Base-by-base conservation (phyloP, 2,888 invertebrate species). In the Prosapia bicincta region DNA sequence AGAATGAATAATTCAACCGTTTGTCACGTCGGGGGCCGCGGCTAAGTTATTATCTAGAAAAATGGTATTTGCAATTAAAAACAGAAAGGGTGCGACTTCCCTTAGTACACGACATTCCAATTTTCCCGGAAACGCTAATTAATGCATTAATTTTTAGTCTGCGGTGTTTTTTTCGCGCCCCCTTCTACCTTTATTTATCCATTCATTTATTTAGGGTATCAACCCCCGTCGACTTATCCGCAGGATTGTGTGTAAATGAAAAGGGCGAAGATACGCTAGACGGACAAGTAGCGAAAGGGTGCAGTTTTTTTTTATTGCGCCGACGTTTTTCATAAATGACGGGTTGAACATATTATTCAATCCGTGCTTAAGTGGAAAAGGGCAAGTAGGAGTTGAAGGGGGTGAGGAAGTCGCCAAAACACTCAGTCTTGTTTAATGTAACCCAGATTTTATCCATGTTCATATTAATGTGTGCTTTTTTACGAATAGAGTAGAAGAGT, bases 111-210 rank as follows among this genome's bases (percentile, higher is more conserved):
- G 80, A 79, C 79, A 81, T 79, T 81, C 81, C 81, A 81, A 81
- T 81, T 80, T 80, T 80, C 78, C 76, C 72, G 71, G 76, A 79
- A 80, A 81, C 80, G 80, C 80, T 82, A 82, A 82, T 82, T 82
- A 82, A 82, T 81, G 82, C 82, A 81, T 82, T 81, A 80, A 81
- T 80, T 81, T 80, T 80, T 79, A 78, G 74, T 66, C 79, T 67
- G 68, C 43, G 75, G 71, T 67, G 77, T 75, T 75, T 74, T 68
- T 75, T 77, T 69, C 71, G 43, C 66, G 30, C 68, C 15, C 75
- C 78, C 71, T 26, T 69, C 28, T 30, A 69, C 30, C 69, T 26
- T 69, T 26, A 30, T 23, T 26, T 28, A 28, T 26, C 28, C 69
- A 28, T 69, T 69, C 69, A 69, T 69, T 69, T 69, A 69, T 30